phyloP scores from a whole-genome alignment of 2,113 vertebrate species.

The Genyomyrus donnyi region DNA sequence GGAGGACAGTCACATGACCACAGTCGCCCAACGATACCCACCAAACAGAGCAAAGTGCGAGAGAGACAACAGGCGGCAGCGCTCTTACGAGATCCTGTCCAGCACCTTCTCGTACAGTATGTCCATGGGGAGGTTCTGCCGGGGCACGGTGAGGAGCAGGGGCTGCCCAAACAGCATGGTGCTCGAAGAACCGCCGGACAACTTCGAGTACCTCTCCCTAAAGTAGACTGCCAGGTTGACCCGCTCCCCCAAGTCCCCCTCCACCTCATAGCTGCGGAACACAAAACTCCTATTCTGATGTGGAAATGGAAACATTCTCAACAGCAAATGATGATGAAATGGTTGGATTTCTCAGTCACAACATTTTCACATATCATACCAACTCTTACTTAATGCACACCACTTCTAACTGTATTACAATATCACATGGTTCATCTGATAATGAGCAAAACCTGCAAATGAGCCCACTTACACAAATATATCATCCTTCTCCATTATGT shows the following conservation, averaged over 20 bases:
- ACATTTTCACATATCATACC: background rate
- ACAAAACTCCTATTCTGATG: slow-evolving; percentile 3
- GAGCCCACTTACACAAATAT: slow-evolving; percentile 83
- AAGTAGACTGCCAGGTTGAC: slow-evolving; percentile 86
- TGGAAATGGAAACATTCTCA: background rate
- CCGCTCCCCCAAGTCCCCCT: slow-evolving; percentile 57
- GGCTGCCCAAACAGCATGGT: slow-evolving; percentile 86
- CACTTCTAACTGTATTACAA: background rate
- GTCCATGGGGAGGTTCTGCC: slow-evolving; percentile 75
- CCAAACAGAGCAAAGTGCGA: background rate
- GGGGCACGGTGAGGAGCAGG: slow-evolving; percentile 76
- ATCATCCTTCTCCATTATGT: slow-evolving; percentile 91
- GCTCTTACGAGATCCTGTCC: slow-evolving; percentile 77
- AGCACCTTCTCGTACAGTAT: slow-evolving; percentile 74
- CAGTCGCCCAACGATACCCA: background rate
- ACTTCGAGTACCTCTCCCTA: slow-evolving; percentile 77
- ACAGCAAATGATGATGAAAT: background rate
- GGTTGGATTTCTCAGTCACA: background rate
- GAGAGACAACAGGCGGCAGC: background rate
- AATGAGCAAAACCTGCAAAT: background rate
- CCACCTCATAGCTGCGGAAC: slow-evolving; percentile 75
- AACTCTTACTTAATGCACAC: background rate
- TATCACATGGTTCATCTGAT: background rate
- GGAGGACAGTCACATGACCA: background rate
- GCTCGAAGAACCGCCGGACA: slow-evolving; percentile 65